Percentiles rank a stretch among this genome's conserved stretches.
Evolutionary conservation across 2,888 invertebrate species (phyloP).

Genomic region (Dolichopus griseipennis): DNA sequence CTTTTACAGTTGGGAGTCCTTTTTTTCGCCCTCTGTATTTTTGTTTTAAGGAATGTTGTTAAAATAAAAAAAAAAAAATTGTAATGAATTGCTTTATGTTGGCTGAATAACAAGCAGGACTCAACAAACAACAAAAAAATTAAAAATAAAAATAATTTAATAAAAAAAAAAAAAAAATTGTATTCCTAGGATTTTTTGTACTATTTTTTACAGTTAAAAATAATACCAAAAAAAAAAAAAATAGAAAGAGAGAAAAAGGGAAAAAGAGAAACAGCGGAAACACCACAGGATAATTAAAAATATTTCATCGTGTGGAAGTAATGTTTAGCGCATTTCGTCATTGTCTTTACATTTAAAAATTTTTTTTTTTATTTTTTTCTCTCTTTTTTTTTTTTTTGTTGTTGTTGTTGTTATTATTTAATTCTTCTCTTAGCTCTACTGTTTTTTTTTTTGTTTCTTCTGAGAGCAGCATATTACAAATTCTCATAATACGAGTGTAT

Average conservation of each 20-base stretch:
- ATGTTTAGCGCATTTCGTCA: slow-evolving; percentile 14
- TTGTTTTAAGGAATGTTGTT: no score
- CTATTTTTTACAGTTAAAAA: no score
- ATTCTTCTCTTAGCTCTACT: no score
- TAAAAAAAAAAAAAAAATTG: neutral
- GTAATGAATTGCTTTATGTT: no score
- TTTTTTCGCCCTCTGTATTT: no score
- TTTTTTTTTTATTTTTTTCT: neutral
- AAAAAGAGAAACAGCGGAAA: slow-evolving; percentile 12
- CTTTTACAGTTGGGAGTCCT: no score
- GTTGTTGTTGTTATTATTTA: no score
- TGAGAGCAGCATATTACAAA: no score
- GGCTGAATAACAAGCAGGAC: neutral
- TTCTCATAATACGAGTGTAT: no score
- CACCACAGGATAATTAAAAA: slow-evolving; percentile 20
- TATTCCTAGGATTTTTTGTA: neutral
- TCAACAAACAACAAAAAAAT: neutral
- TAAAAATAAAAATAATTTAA: neutral
- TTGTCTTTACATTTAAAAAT: neutral
- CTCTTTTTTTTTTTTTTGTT: neutral
- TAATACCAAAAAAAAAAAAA: no score
- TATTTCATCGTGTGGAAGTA: slow-evolving; percentile 19
- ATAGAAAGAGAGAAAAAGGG: neutral
- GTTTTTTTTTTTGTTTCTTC: no score
- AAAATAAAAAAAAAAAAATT: no score